These are phyloP conservation scores for Gila orcuttii DNA, from an alignment of 2,113 vertebrate species.

Conservation along the genomic window DNA sequence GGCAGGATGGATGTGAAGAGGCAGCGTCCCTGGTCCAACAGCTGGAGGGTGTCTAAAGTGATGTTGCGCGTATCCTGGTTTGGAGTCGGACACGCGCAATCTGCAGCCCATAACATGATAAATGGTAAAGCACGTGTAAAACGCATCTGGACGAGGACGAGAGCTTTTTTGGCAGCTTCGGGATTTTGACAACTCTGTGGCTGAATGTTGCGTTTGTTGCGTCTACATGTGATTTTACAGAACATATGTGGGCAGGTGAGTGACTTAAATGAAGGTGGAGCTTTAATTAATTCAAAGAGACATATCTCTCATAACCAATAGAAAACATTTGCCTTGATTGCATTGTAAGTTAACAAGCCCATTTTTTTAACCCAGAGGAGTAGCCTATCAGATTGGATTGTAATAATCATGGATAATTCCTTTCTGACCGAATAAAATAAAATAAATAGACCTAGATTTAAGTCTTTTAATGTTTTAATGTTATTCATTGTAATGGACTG, in stretches of 20 bases:
- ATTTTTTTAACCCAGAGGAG: no score
- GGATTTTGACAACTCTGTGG: background rate
- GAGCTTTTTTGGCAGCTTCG: no score
- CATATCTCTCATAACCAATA: background rate
- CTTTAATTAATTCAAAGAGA: background rate
- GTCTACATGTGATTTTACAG: no score
- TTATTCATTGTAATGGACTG: background rate
- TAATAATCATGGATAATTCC: background rate
- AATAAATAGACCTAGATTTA: background rate
- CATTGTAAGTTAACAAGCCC: background rate
- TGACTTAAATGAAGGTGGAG: background rate
- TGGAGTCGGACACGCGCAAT: background rate
- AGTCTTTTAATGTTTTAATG: background rate
- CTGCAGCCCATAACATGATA: background rate
- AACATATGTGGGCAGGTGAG: background rate
- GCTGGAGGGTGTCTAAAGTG: background rate
- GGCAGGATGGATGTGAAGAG: constrained; percentile 60
- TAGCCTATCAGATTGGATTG: background rate
- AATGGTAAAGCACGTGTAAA: background rate
- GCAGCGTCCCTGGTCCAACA: constrained; percentile 30
- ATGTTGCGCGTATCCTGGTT: background rate
- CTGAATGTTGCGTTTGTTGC: background rate
- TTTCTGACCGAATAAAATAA: background rate
- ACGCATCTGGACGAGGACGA: background rate
- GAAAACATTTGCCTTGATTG: background rate